Evolutionary conservation across 2,888 invertebrate species (phyloP), one percentile per base, ranked within the genome.

Genomic region (Acholoe squamosa): DNA sequence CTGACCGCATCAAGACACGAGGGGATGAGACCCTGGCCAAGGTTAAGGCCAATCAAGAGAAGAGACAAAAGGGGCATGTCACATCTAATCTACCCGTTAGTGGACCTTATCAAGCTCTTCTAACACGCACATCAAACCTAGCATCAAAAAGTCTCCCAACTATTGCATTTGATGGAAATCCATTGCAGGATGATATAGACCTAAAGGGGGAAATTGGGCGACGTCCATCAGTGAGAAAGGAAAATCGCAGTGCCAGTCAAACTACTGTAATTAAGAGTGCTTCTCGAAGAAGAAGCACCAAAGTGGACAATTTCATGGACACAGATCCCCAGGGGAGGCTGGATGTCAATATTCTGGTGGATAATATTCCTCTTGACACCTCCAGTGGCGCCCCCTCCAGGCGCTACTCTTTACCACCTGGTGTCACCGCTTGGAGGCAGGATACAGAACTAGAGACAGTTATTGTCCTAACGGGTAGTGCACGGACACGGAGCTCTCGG

Each of bases 391-490:
- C 22, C n/a, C 22, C 19, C n/a, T 19, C 61, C 61, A 7, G 61
- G 7, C 61, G 61, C n/a, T 61, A 61, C 61, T 61, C 61, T 1
- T 19, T 61, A 61, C 43, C 43, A 43, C 31, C 71, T 0, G 71
- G 71, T 25, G 25, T 71, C 14, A 71, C 71, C 71, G 71, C 71
- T 28, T 71, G 71, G 71, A 25, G 71, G 16, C 71, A 71, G 71
- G 71, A 71, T 0, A 25, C 28, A 25, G 71, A 71, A 28, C 14
- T 14, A 25, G 71, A 71, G 71, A 71, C 71, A 28, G 14, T 71
- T 25, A 71, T 71, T 28, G 71, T 71, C 5, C 28, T 71, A 71
- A 28, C 25, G 28, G 71, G 71, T 25, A 71, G 28, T 16, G 71
- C 5, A 0, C 28, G 71, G 28, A 1, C 28, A 0, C 25, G 71